Conservation (phyloP, 2,797 vertebrate species). For the Sandelia bainsii region DNA sequence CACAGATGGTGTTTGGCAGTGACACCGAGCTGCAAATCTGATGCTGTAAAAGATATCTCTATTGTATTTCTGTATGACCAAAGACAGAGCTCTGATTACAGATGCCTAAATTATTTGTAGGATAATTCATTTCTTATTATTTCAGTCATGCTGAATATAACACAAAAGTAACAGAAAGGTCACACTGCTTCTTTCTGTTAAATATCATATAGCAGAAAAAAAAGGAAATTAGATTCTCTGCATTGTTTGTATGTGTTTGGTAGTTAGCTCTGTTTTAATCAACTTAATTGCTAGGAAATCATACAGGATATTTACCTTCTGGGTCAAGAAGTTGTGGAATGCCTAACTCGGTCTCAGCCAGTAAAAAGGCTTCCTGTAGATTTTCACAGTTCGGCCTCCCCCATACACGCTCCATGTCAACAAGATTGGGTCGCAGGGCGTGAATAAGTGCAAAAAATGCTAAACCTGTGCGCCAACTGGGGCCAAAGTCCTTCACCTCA, state of each 20-base stretch:
- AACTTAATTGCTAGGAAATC: background rate
- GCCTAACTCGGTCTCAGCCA: conserved; percentile 93
- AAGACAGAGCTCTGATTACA: background rate
- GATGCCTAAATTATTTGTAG: background rate
- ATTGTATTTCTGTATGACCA: conserved; percentile 17
- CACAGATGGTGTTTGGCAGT: conserved; percentile 78
- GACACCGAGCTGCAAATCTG: conserved; percentile 60
- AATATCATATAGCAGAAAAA: background rate
- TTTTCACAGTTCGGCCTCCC: conserved; percentile 91
- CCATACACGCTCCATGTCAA: conserved; percentile 91
- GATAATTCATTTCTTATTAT: background rate
- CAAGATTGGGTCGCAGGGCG: conserved; percentile 92
- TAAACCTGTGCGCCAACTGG: conserved; percentile 95
- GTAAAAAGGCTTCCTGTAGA: conserved; percentile 92
- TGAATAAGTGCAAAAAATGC: conserved; percentile 95
- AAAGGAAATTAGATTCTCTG: conserved; percentile 19
- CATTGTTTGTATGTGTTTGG: background rate
- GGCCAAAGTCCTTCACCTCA: conserved; percentile 95
- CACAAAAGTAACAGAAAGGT: background rate
- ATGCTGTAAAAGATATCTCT: conserved; percentile 36
- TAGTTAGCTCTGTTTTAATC: background rate
- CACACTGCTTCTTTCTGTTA: conserved; percentile 15
- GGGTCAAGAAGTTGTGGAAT: conserved; percentile 96
- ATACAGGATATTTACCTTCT: conserved; percentile 86
- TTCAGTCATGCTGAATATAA: background rate